A percentile compares a stretch with the other conserved stretches of the same genome.
Evolutionary conservation across 2,113 vertebrate genomes (phyloP).

Genomic region (Microtus pennsylvanicus): DNA sequence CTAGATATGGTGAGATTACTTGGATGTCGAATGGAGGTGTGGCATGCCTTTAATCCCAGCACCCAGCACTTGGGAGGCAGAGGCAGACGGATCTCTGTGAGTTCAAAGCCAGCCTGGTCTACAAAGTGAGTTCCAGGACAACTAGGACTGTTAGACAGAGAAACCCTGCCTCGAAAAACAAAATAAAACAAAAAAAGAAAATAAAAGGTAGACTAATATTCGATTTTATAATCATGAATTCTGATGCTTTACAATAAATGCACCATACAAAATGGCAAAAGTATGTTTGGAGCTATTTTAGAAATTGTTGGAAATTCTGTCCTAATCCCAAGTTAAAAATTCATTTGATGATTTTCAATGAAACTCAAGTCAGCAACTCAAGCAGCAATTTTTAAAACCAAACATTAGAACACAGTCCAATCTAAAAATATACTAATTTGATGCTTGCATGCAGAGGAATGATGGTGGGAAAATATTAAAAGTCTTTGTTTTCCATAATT

Average conservation of each 20-base stretch:
- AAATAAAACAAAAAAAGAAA: fast-evolving
- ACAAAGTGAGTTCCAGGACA: no score
- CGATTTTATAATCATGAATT: not conserved
- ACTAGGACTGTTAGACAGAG: no score
- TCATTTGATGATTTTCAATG: not conserved
- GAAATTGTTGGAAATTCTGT: not conserved
- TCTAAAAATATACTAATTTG: not conserved
- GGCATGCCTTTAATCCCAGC: no score
- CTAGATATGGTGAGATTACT: not conserved
- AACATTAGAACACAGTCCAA: not conserved
- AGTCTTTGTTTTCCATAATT: conserved; percentile 10
- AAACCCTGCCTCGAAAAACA: no score
- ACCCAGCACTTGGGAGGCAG: no score
- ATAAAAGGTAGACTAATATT: not conserved
- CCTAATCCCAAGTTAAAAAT: not conserved
- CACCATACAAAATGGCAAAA: not conserved
- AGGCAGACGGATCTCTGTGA: no score
- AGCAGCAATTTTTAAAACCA: not conserved
- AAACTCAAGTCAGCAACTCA: not conserved
- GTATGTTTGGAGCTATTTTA: not conserved
- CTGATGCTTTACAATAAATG: not conserved
- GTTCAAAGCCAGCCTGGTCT: no score
- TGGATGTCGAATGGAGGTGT: no score
- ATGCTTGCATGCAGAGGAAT: not conserved
- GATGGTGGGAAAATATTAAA: conserved; percentile 24